These are phyloP conservation scores for Microdon myrmicae DNA, from an alignment of 2,888 invertebrate species.

Conservation along the genomic window DNA sequence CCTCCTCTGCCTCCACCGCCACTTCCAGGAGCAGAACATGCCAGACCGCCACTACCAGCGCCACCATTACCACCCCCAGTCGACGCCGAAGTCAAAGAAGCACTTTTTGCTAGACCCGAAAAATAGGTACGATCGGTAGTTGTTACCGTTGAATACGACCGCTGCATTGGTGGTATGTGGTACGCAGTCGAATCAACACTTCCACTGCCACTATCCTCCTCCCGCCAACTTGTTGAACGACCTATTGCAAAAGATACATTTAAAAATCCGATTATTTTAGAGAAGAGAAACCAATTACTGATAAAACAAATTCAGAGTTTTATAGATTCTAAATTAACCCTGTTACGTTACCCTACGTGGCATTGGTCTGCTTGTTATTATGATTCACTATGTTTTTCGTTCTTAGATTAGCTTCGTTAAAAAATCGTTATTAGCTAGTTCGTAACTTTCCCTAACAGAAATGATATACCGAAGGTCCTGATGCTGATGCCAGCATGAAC, in stretches of 20 bases:
- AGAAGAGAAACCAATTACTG: no score
- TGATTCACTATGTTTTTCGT: no score
- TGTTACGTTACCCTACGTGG: no score
- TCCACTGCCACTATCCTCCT: constrained; percentile 58
- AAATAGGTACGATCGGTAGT: constrained; percentile 56
- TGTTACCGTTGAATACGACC: constrained; percentile 60
- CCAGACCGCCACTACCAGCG: constrained; percentile 2
- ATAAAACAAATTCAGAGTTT: constrained; percentile 17
- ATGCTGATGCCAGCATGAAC: no score
- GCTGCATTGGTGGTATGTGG: constrained; percentile 54
- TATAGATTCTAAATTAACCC: no score
- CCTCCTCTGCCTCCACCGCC: not conserved
- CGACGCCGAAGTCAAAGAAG: constrained; percentile 37
- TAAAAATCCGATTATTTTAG: no score
- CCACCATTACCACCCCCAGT: constrained; percentile 4
- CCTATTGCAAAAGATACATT: constrained; percentile 56
- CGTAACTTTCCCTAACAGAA: no score
- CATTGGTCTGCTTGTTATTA: no score
- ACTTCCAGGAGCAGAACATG: not conserved
- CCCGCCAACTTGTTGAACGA: constrained; percentile 65
- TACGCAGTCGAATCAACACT: constrained; percentile 27
- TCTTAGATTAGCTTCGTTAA: no score
- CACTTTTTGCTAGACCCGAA: constrained; percentile 39
- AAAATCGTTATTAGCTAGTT: no score
- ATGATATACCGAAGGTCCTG: no score